Evolutionary conservation across 2,113 vertebrate genomes (phyloP), one percentile per base, ranked within the genome.

Genomic region (Cisticola juncidis): DNA sequence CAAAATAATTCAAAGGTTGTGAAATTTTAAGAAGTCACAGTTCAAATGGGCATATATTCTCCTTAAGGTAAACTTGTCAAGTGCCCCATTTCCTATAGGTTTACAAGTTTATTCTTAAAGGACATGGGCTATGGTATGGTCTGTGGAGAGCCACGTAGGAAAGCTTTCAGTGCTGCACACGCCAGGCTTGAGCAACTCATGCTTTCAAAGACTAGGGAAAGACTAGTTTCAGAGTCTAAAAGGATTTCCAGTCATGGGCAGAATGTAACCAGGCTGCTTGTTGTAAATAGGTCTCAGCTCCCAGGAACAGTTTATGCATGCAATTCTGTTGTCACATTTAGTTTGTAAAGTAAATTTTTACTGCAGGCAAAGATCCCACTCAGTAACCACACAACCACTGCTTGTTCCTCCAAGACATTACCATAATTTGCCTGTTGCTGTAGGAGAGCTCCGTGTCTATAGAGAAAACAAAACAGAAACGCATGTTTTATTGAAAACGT

Each of bases 331-430:
- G 93, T 65, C 81, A 94, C 29, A 57, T 70, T 79, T 61, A 62
- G 38, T 61, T 87, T 69, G 53, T 66, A 82, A 92, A 89, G 69
- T 36, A 53, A 92, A 79, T 69, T 79, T 89, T 81, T 91, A 85
- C 74, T 66, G 58, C 35, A 94, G 68, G 87, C 28, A 88, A 95
- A 88, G 58, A 86, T 80, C 68, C 29, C 45, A 80, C 70, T 85
- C 71, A 80, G 62, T 58, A 82, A 92, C 45, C 26, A 76, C 56
- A 94, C 12, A 72, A 40, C 28, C 81, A 72, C 45, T 64, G 36
- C 38, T 38, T 54, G 11, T 45, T 79, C 33, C 35, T 66, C 62
- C 57, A 84, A 80, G 45, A 82, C 10, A 56, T 61, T 58, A 69
- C 25, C 31, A 50, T 92, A 62, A 94, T 53, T 65, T 58, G 33